phyloP scores from a whole-genome alignment of 2,888 invertebrate genomes.

The Microchrysa polita region DNA sequence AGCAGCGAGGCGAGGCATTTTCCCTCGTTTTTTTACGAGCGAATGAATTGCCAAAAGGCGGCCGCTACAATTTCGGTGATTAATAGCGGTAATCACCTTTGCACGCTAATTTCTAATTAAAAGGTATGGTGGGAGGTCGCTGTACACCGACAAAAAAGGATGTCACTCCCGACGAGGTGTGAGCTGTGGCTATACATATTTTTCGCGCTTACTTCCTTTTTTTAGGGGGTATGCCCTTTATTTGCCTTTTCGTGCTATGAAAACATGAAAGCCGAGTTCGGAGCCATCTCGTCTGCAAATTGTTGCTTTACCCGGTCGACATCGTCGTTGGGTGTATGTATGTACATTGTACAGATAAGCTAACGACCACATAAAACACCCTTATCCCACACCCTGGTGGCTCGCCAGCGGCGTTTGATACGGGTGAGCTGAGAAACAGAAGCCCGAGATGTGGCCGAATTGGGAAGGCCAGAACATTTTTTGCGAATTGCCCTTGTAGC shows the following conservation, averaged over 20 bases:
- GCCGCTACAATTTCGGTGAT: slow-evolving; percentile 38
- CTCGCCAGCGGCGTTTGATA: neutral
- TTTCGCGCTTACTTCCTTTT: slow-evolving; percentile 7
- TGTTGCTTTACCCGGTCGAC: too few species aligned
- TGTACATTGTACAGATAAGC: too few species aligned
- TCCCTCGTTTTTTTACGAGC: neutral
- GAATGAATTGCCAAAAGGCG: neutral
- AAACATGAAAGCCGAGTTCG: slow-evolving; percentile 16
- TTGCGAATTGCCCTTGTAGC: neutral
- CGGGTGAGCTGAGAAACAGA: neutral
- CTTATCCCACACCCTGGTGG: neutral
- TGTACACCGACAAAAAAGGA: neutral
- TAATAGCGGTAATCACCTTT: slow-evolving; percentile 44
- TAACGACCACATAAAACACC: too few species aligned
- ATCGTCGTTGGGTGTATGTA: too few species aligned
- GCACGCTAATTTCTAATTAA: slow-evolving; percentile 49
- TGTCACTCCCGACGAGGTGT: neutral
- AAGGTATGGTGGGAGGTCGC: neutral
- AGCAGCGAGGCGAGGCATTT: too few species aligned
- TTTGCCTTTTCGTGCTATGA: slow-evolving; percentile 22
- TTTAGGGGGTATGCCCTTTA: slow-evolving; percentile 19
- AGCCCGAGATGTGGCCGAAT: neutral
- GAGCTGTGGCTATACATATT: slow-evolving; percentile 6
- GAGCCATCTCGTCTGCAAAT: too few species aligned
- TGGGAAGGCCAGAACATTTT: neutral